phyloP scores from a whole-genome alignment of 2,797 vertebrate genomes.

The Brachyrhaphis roseni region DNA sequence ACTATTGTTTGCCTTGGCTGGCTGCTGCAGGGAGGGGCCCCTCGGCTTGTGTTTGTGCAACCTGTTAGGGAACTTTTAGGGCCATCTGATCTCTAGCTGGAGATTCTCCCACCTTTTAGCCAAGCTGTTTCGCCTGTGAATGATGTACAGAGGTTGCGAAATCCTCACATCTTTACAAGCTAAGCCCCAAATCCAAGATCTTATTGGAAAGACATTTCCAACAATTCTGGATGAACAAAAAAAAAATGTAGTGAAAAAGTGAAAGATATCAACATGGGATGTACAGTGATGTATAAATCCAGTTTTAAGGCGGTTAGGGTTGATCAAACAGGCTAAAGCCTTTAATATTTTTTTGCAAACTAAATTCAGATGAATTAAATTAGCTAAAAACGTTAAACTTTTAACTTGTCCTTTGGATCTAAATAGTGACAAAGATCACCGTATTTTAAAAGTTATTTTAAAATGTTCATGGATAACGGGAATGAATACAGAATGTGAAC shows the following conservation, averaged over 20 bases:
- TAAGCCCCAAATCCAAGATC: background rate
- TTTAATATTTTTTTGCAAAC: background rate
- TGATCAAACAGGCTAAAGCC: background rate
- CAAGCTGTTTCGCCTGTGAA: background rate
- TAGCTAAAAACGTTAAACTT: background rate
- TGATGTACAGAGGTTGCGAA: background rate
- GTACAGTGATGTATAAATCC: background rate
- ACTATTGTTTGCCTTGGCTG: conserved; percentile 86
- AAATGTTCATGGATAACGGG: background rate
- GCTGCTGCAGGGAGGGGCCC: conserved; percentile 82
- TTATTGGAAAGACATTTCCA: background rate
- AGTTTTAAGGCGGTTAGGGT: background rate
- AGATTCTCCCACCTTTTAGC: conserved; percentile 61
- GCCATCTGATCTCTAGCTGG: conserved; percentile 73
- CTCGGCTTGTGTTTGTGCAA: conserved; percentile 78
- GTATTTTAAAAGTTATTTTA: background rate
- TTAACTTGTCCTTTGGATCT: background rate
- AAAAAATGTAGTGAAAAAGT: background rate
- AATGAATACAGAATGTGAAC: background rate
- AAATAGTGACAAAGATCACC: background rate
- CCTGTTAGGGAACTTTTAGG: conserved; percentile 84
- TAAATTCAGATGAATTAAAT: background rate
- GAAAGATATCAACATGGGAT: background rate
- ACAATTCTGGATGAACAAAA: background rate
- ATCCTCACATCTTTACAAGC: background rate